These are phyloP conservation scores for Orthosia gothica DNA, from an alignment of 2,888 invertebrate species.

Conservation along the genomic window DNA sequence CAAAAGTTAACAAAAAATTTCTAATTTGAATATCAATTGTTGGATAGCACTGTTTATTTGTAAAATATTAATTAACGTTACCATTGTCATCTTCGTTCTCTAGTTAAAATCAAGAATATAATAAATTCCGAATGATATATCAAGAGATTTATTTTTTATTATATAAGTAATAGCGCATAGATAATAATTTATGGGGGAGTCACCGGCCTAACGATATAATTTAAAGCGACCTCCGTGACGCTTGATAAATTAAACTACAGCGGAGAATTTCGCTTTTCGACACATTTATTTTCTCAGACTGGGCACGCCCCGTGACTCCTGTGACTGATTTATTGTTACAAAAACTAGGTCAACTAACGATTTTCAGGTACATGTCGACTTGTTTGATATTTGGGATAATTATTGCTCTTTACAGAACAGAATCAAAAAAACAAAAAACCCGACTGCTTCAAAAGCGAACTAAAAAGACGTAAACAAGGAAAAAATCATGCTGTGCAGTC, in stretches of 20 bases:
- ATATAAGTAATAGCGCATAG: slow-evolving; percentile 51
- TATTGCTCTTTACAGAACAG: not conserved
- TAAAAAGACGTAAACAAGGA: too few species aligned
- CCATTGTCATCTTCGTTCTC: not conserved
- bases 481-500: too few species aligned
- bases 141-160: slow-evolving; percentile 40
- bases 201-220: slow-evolving; percentile 65
- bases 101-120: slow-evolving; percentile 3
- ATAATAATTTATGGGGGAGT: slow-evolving; percentile 64
- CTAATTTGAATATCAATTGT: too few species aligned
- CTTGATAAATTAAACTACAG: slow-evolving; percentile 68
- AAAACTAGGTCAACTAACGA: slow-evolving; percentile 42
- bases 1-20: too few species aligned
- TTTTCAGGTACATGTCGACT: not conserved
- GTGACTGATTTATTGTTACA: slow-evolving; percentile 40
- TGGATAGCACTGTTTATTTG: slow-evolving; percentile 5
- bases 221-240: slow-evolving; percentile 56
- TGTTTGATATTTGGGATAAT: slow-evolving; percentile 11
- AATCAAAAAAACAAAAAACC: too few species aligned
- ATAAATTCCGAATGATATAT: slow-evolving; percentile 35
- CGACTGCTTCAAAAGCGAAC: too few species aligned
- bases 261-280: slow-evolving; percentile 57
- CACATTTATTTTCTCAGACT: slow-evolving; percentile 63
- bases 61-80: slow-evolving; percentile 3
- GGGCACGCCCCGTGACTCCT: slow-evolving; percentile 27